phyloP scores from a whole-genome alignment of 2,113 vertebrate genomes.

The Notothenia coriiceps region DNA sequence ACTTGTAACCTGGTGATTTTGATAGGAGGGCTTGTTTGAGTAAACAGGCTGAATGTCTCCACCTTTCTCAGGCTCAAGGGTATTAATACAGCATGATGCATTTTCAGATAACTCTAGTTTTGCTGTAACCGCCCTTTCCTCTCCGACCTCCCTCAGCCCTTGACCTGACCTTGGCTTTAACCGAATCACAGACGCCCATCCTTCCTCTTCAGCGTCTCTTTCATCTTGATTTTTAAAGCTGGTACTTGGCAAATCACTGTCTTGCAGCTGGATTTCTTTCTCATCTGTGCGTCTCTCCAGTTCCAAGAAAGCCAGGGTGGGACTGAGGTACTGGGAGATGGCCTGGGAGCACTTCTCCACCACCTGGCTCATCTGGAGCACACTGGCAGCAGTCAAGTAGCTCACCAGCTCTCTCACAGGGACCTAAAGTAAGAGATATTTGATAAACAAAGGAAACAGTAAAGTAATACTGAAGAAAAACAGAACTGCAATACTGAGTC shows the following conservation, averaged over 20 bases:
- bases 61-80: constrained; percentile 33
- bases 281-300: constrained; percentile 4
- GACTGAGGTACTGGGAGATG: constrained; percentile 70
- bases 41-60: constrained; percentile 2
- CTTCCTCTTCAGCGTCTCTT: constrained; percentile 20
- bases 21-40: constrained; percentile 16
- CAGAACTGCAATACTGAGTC: not conserved
- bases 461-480: not conserved
- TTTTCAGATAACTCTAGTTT: constrained; percentile 5
- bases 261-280: constrained; percentile 23
- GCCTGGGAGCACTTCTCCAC: constrained; percentile 78
- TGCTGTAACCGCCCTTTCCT: not conserved
- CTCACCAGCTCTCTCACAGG: constrained; percentile 75
- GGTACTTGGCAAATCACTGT: not conserved
- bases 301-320: constrained; percentile 48
- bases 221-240: constrained; percentile 17
- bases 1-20: not conserved
- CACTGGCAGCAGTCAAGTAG: constrained; percentile 80
- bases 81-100: not conserved
- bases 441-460: not conserved
- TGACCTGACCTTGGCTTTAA: not conserved
- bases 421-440: constrained; percentile 47
- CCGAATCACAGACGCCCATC: not conserved
- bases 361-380: constrained; percentile 80
- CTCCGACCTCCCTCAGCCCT: not conserved